phyloP scores from a whole-genome alignment of 2,113 vertebrate species.

The Calyptomena viridis region DNA sequence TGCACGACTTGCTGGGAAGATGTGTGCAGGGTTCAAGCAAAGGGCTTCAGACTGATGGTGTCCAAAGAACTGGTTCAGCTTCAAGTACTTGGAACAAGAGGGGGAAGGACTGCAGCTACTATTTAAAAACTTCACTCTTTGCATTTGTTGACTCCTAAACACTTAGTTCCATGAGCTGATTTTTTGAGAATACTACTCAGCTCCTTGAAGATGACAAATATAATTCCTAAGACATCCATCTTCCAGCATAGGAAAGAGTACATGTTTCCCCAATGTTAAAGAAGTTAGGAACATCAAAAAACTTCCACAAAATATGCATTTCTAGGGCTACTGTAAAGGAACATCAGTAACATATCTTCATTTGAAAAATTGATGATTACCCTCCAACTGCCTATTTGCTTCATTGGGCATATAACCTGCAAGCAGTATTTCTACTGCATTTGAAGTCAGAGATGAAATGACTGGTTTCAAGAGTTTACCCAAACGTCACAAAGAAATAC shows the following conservation, averaged over 20 bases:
- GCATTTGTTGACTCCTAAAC: not conserved
- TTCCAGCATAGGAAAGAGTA: not conserved
- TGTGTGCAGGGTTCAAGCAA: not conserved
- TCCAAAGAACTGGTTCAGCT: not conserved
- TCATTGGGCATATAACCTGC: not conserved
- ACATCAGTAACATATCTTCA: not conserved
- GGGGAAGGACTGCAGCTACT: not conserved
- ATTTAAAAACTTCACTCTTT: not conserved
- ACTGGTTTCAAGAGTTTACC: not conserved
- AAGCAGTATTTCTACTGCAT: not conserved
- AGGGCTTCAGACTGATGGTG: not conserved
- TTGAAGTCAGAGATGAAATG: not conserved
- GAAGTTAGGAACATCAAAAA: not conserved
- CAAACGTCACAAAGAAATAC: not conserved
- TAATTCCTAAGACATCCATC: not conserved
- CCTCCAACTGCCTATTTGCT: not conserved
- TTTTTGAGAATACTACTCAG: not conserved
- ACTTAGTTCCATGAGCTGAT: not conserved
- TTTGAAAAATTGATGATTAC: not conserved
- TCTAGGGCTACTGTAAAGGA: not conserved
- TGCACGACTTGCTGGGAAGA: not conserved
- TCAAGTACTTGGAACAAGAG: not conserved
- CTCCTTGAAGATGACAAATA: not conserved
- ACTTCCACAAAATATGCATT: rapidly evolving
- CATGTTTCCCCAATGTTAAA: not conserved